These are phyloP conservation scores for Muscicapa comitata DNA, from an alignment of 2,797 vertebrate species.

Conservation along the genomic window DNA sequence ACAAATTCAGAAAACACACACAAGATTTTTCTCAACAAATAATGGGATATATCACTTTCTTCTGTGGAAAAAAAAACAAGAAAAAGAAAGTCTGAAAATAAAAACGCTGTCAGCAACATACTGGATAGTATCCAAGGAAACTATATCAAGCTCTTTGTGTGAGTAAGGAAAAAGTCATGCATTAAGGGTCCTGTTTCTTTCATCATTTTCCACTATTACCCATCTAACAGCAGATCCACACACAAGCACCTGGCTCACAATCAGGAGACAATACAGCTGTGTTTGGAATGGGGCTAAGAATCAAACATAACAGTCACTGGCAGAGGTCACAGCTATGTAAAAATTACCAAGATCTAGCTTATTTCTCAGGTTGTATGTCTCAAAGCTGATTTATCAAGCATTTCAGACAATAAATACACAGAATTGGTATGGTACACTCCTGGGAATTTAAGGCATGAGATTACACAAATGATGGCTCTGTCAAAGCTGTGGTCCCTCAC, in stretches of 20 bases:
- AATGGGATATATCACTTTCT: not conserved
- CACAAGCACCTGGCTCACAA: not conserved
- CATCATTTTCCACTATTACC: not conserved
- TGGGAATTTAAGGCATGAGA: not conserved
- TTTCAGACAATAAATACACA: not conserved
- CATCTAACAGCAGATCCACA: not conserved
- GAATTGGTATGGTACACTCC: not conserved
- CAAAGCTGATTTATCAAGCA: not conserved
- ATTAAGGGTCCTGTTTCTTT: not conserved
- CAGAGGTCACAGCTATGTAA: not conserved
- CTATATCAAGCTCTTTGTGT: not conserved
- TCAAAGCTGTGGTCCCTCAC: not conserved
- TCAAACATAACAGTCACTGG: not conserved
- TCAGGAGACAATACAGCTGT: not conserved
- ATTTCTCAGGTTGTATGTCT: not conserved
- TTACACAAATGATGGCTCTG: not conserved
- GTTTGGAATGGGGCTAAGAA: not conserved
- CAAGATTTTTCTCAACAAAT: not conserved
- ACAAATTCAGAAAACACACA: not conserved
- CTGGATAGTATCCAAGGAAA: conserved; percentile 39
- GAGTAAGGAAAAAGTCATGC: not conserved
- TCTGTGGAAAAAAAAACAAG: not conserved
- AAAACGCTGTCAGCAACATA: not conserved
- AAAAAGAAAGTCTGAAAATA: not conserved
- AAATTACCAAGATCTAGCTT: not conserved